Conservation (phyloP, 2,113 vertebrate genomes). For the Pyxicephalus adspersus region DNA sequence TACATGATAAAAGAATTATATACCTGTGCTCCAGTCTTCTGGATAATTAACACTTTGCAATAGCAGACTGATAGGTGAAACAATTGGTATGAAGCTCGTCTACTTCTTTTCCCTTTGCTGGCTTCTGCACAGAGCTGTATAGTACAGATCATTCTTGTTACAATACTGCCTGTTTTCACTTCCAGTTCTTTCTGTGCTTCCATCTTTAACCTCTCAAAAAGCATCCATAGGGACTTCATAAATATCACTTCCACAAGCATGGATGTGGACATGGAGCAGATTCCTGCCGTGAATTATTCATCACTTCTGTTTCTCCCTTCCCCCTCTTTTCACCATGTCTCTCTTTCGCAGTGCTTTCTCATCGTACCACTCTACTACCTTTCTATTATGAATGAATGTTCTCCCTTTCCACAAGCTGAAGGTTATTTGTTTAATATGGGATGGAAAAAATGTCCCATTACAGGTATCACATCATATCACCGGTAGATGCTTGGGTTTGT, state of each 20-base stretch:
- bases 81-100: not conserved
- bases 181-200: conserved; percentile 29
- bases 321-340: not conserved
- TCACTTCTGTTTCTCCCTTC: conserved; percentile 16
- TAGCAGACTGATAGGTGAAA: not conserved
- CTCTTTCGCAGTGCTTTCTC: not conserved
- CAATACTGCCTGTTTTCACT: not conserved
- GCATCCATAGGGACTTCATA: conserved; percentile 53
- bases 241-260: conserved; percentile 57
- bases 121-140: not conserved
- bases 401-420: conserved; percentile 18
- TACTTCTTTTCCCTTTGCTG: not conserved
- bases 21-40: not conserved
- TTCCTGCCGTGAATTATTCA: conserved; percentile 53
- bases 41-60: not conserved
- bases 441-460: not conserved
- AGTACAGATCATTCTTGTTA: conserved; percentile 1
- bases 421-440: conserved; percentile 35
- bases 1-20: not conserved
- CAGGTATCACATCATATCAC: no score
- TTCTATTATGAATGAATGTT: not conserved
- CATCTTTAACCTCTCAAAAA: conserved; percentile 52
- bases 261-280: conserved; percentile 49
- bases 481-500: no score
- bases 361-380: not conserved